Base-by-base conservation (phyloP, 1,140 invertebrate species). In the Glossosoma conforme region DNA sequence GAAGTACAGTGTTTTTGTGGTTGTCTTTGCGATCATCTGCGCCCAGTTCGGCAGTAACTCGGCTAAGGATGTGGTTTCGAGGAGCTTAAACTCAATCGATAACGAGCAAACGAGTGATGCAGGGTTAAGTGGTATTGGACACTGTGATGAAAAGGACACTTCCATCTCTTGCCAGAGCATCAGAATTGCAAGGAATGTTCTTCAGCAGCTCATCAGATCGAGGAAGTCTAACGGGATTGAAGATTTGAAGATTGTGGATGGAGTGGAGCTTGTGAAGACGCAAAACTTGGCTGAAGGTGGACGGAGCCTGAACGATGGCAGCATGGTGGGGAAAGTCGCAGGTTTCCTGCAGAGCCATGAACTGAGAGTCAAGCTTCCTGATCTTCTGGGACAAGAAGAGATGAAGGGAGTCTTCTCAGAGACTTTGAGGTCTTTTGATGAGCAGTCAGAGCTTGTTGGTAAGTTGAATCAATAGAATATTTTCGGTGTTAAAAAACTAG, bases 341-440 rank as follows among this genome's bases (percentile, higher is more conserved):
- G 77, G 77, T 44, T 87, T 87, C 57, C 60, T 87, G 1, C 75
- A 81, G 52, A 81, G 71, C 6, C 81, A 85, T 58, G 85, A 89
- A 58, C 60, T 89, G 1, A 76, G 83, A 55, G 78, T 88, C 3
- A 84, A 79, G 52, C 64, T 89, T 35, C 79, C 79, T 0, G 84
- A 80, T 61, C 65, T 89, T 33, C 71, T 80, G 3, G 70, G 72
- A 37, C 74, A 70, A 56, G 70, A 71, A 8, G 68, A 70, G 32
- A 55, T 76, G 5, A 67, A 65, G 38, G 62, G 65, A 32, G 60
- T 73, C 0, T 60, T 74, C 2, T 57, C 66, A 0, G 67, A 74
- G 21, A 67, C 69, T 0, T 45, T 76, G 44, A 73, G 68, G 44
- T 60, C 64, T 19, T 65, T 73, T 10, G 69, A 75, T 50, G 69